Evolutionary conservation across 1,140 invertebrate species (phyloP).

Genomic region (Achroia grisella): DNA sequence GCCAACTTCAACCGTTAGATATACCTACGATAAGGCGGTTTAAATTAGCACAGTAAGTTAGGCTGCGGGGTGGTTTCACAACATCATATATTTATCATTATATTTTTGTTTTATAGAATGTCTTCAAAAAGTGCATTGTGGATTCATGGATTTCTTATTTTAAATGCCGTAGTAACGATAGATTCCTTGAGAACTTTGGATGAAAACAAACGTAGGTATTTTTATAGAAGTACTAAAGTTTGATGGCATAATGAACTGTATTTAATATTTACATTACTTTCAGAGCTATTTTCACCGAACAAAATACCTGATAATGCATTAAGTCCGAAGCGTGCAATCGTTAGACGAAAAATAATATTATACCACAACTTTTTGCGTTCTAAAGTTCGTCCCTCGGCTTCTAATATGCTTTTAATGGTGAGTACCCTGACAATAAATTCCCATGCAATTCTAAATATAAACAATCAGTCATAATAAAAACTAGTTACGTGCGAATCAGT

Average conservation of each 20-base stretch:
- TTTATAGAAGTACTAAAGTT: background rate
- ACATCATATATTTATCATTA: too few species aligned
- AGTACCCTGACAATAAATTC: constrained; percentile 13
- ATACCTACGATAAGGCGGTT: too few species aligned
- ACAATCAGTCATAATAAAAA: too few species aligned
- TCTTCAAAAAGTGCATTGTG: constrained; percentile 11
- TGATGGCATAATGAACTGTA: too few species aligned
- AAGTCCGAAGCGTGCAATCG: constrained; percentile 73
- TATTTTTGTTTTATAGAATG: constrained; percentile 21
- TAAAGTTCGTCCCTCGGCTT: constrained; percentile 81
- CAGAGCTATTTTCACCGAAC: constrained; percentile 66
- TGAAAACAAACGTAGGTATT: constrained; percentile 38
- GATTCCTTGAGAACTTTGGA: constrained; percentile 26
- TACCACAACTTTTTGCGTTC: constrained; percentile 87
- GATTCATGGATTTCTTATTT: constrained; percentile 24
- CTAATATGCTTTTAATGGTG: constrained; percentile 90
- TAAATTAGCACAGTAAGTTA: too few species aligned
- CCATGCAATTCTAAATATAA: too few species aligned
- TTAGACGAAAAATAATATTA: constrained; percentile 81
- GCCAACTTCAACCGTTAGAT: too few species aligned
- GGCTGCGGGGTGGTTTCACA: too few species aligned
- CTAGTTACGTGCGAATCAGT: too few species aligned
- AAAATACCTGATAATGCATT: constrained; percentile 77
- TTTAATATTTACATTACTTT: too few species aligned
- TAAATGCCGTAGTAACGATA: constrained; percentile 21